Evolutionary conservation across 2,888 invertebrate genomes (phyloP).

Genomic region (Steinernema scapterisci): DNA sequence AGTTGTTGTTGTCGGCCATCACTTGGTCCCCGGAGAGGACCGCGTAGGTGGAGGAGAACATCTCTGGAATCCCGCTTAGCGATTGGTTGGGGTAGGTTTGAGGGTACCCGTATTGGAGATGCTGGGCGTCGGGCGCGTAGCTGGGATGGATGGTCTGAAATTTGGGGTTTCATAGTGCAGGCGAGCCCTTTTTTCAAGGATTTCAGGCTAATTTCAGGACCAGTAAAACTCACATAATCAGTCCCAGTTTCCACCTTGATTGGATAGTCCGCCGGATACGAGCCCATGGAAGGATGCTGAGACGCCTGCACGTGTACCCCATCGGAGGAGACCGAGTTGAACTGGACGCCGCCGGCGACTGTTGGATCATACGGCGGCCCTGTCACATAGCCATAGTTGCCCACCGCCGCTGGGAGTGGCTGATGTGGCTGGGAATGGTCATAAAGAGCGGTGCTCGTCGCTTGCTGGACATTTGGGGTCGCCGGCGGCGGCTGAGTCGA

Average conservation of each 20-base stretch:
- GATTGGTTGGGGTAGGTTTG: neutral
- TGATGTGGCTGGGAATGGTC: conserved; percentile 11
- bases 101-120: neutral
- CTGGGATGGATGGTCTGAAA: neutral
- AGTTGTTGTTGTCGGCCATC: conserved; percentile 1
- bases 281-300: neutral
- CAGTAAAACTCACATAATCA: conserved; percentile 14
- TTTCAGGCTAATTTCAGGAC: neutral
- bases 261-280: neutral
- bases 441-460: too few species aligned
- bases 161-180: neutral
- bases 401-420: neutral
- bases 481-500: neutral
- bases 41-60: conserved; percentile 24
- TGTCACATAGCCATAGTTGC: neutral
- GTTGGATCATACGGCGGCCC: neutral
- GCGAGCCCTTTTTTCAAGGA: neutral
- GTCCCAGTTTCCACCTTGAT: neutral
- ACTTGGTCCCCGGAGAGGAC: conserved; percentile 9
- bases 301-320: neutral
- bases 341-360: neutral
- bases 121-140: neutral
- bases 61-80: conserved; percentile 1
- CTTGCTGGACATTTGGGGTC: neutral
- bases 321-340: conserved; percentile 28